Evolutionary conservation across 2,888 invertebrate genomes (phyloP), one percentile per base, ranked within the genome.

Genomic region (Pammene fasciana): DNA sequence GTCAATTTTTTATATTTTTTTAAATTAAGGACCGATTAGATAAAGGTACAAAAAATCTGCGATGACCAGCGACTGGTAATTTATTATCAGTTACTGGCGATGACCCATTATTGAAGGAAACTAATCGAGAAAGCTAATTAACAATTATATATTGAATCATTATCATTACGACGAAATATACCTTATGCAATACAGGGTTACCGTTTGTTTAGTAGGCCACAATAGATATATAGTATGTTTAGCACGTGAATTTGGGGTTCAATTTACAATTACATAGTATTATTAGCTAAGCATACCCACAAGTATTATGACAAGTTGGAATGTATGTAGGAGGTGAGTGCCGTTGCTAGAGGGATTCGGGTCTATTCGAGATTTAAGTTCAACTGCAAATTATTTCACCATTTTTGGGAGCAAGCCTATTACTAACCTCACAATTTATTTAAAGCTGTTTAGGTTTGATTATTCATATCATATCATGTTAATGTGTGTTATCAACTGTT

Each of bases 241-340:
- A 41, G 61, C n/a, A 50, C 38, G 11, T n/a, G 41, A 18, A 41
- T 41, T 41, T 16, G 62, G 62, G 62, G 52, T 62, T 62, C 50
- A 9, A 13, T 18, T 13, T 48, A 18, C n/a, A n/a, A n/a, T n/a
- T n/a, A n/a, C n/a, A n/a, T 50, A 10, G 18, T 52, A 26, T 9
- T 34, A 34, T 26, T 55, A 16, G 41, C 11, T 11, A 41, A 18
- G 38, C 16, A 13, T 41, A 38, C n/a, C n/a, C n/a, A n/a, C 16
- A 41, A 41, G 16, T 48, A 48, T 18, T 0, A 10, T 48, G 14
- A 10, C 18, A 2, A 26, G 18, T 16, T 18, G 57, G 57, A 57
- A 57, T 57, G 43, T 57, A 13, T 8, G 8, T n/a, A 16, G 14
- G 57, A 14, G 2, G 13, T 18, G 38, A 14, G 55, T 43, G 43